Percentiles rank a stretch among this genome's conserved stretches.
These are phyloP conservation scores for Epicauta chinensis DNA, from an alignment of 1,140 invertebrate genomes.

Conservation along the genomic window DNA sequence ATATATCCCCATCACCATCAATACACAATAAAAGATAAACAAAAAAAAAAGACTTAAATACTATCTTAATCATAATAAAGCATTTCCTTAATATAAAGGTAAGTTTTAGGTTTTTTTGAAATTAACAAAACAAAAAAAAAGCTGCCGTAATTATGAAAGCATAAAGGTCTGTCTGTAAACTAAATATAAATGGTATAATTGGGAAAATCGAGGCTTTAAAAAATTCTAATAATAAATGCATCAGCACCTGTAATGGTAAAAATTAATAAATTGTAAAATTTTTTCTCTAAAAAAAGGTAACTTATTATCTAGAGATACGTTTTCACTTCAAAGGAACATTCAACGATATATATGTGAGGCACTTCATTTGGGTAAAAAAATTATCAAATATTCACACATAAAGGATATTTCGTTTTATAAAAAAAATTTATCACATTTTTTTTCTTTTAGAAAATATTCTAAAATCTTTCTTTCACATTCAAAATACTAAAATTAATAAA, in stretches of 20 bases:
- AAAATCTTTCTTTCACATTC: neutral
- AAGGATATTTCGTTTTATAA: conserved; percentile 7
- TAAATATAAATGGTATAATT: no score
- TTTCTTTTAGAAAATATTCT: no score
- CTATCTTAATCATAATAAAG: conserved; percentile 14
- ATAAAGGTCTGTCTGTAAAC: no score
- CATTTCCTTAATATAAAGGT: conserved; percentile 16
- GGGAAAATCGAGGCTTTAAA: no score
- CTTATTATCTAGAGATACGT: conserved; percentile 23
- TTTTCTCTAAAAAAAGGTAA: conserved; percentile 22
- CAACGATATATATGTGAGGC: conserved; percentile 28
- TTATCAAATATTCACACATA: conserved; percentile 21
- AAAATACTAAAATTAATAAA: conserved; percentile 16
- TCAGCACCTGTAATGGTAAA: no score
- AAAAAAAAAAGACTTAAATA: conserved; percentile 12
- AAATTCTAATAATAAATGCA: no score
- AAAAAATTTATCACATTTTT: neutral
- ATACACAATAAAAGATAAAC: conserved; percentile 8
- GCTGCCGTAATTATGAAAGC: conserved; percentile 8
- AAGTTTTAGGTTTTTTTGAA: neutral
- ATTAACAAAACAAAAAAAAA: conserved; percentile 1
- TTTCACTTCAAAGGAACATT: conserved; percentile 26
- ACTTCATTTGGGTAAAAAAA: conserved; percentile 29
- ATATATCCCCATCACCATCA: conserved; percentile 19
- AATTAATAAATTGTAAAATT: neutral